Conservation (phyloP, 2,113 vertebrate species). For the Nanorana parkeri region DNA sequence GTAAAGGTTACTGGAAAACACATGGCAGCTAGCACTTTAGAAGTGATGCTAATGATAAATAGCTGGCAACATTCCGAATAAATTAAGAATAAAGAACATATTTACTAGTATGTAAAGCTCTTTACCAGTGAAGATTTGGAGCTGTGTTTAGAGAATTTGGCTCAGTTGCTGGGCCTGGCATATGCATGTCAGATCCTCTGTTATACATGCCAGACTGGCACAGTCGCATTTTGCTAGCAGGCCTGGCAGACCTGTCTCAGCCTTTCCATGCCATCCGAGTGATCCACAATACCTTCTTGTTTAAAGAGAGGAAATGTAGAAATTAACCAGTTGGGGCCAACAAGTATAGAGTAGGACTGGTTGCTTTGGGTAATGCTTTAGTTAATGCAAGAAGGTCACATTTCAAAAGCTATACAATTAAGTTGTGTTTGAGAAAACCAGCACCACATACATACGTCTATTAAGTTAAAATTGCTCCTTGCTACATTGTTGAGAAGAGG, state of each 20-base stretch:
- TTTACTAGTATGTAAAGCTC: not conserved
- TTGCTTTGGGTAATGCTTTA: not conserved
- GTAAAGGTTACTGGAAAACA: constrained; percentile 72
- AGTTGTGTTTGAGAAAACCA: too few relatives aligned
- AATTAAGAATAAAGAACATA: constrained; percentile 23
- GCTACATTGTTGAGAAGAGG: too few relatives aligned
- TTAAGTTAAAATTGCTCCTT: too few relatives aligned
- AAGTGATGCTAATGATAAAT: constrained; percentile 69
- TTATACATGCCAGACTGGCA: constrained; percentile 39
- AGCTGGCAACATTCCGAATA: constrained; percentile 39
- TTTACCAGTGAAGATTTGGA: not conserved
- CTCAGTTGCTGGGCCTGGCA: constrained; percentile 23
- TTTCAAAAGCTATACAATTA: too few relatives aligned
- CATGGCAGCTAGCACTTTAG: constrained; percentile 70
- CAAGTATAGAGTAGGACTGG: not conserved
- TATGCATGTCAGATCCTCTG: constrained; percentile 24
- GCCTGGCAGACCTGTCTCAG: constrained; percentile 32
- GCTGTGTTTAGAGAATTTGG: constrained; percentile 16
- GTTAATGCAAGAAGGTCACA: too few relatives aligned
- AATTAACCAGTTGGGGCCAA: constrained; percentile 4
- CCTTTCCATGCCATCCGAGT: constrained; percentile 13
- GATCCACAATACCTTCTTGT: not conserved
- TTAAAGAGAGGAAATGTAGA: constrained; percentile 19
- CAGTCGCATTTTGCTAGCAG: not conserved
- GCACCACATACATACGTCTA: too few relatives aligned